These are phyloP conservation scores for Trachelus tabidus DNA, from an alignment of 2,888 invertebrate genomes.

Conservation along the genomic window DNA sequence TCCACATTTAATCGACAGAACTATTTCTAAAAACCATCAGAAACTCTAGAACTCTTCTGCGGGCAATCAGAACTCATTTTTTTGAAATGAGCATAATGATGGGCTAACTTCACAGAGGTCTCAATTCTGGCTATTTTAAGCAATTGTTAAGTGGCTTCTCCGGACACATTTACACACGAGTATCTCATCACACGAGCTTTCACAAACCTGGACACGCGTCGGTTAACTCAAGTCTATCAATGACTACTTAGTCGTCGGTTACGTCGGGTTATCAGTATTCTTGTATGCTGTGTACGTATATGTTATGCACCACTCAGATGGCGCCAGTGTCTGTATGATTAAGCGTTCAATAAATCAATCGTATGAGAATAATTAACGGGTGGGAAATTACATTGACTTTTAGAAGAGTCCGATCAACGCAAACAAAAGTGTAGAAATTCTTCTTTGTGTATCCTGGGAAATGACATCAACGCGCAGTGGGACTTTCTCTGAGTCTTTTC, in stretches of 20 bases:
- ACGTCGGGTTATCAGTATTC: background rate
- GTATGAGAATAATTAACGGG: background rate
- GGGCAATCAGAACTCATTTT: too few species aligned
- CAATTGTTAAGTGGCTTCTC: conserved; percentile 46
- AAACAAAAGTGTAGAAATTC: background rate
- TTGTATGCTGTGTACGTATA: background rate
- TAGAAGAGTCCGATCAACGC: background rate
- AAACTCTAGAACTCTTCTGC: too few species aligned
- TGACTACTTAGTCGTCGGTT: background rate
- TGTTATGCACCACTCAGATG: background rate
- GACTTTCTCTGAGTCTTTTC: background rate
- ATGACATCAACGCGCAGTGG: background rate
- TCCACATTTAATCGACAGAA: too few species aligned
- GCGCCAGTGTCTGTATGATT: background rate
- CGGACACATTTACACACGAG: conserved; percentile 33
- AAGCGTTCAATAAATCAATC: background rate
- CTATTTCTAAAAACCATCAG: too few species aligned
- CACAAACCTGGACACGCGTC: background rate
- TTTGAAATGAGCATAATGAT: too few species aligned
- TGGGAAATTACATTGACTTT: background rate
- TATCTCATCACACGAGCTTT: conserved; percentile 33
- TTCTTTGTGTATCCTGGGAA: background rate
- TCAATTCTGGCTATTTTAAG: conserved; percentile 48
- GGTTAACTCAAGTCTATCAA: background rate
- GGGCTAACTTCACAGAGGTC: too few species aligned